Percentiles rank a stretch among this genome's conserved stretches.
phyloP scores from a whole-genome alignment of 2,797 vertebrate species.

The Gephyroberyx darwinii region DNA sequence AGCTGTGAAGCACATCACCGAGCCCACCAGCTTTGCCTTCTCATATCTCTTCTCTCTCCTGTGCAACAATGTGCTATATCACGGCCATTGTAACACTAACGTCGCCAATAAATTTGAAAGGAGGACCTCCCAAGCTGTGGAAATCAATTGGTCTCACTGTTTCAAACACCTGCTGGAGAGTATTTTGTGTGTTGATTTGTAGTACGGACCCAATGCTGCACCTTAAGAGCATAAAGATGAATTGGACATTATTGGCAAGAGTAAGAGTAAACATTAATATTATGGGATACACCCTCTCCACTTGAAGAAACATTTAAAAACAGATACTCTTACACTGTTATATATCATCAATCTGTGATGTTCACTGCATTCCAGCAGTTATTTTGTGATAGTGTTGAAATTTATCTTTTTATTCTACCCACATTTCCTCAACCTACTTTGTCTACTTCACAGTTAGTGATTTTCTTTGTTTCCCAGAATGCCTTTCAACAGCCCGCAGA shows the following conservation, averaged over 20 bases:
- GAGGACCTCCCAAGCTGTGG: conserved; percentile 7
- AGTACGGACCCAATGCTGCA: not conserved
- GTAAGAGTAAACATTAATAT: not conserved
- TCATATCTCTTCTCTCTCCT: conserved; percentile 7
- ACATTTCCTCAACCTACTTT: no score
- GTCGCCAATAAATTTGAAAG: not conserved
- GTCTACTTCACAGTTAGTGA: no score
- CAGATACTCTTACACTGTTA: no score
- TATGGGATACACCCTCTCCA: no score
- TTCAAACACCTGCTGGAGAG: not conserved
- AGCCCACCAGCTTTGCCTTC: conserved; percentile 32
- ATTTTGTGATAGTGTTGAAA: no score
- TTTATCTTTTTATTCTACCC: no score
- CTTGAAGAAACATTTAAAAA: conserved; percentile 17
- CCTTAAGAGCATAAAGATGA: not conserved
- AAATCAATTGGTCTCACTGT: no score
- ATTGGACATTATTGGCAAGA: conserved; percentile 30
- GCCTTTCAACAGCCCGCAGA: no score
- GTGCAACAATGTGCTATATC: conserved; percentile 22
- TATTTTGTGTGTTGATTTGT: conserved; percentile 28
- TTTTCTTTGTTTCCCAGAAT: no score
- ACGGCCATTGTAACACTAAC: no score
- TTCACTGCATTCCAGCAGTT: conserved; percentile 14
- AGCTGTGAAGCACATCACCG: conserved; percentile 2
- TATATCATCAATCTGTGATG: not conserved